These are phyloP conservation scores for Crotalus horridus DNA, from an alignment of 2,113 vertebrate genomes.

Conservation along the genomic window DNA sequence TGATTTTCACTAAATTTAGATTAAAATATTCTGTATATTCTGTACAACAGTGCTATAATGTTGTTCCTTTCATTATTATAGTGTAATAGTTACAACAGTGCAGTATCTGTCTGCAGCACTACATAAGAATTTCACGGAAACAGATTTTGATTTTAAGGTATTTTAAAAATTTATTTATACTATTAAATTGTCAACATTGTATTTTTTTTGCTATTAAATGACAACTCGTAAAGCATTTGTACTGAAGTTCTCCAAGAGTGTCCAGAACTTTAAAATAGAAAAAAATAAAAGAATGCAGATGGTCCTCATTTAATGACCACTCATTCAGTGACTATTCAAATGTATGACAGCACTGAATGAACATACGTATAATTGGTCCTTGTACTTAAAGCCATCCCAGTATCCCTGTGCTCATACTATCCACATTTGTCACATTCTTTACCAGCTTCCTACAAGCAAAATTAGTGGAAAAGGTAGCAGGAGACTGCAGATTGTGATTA, in stretches of 20 bases:
- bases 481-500: background rate
- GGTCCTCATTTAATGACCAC: background rate
- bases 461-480: background rate
- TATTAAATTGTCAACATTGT: slow-evolving; percentile 7
- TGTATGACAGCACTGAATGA: background rate
- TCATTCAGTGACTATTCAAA: background rate
- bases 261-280: background rate
- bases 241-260: slow-evolving; percentile 6
- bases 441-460: background rate
- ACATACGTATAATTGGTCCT: background rate
- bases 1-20: background rate
- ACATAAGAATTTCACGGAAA: slow-evolving; percentile 95
- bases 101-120: slow-evolving; percentile 91
- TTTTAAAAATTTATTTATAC: slow-evolving; percentile 10
- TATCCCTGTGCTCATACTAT: background rate
- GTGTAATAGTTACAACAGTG: slow-evolving; percentile 94
- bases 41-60: background rate
- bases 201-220: slow-evolving; percentile 25
- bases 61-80: slow-evolving; percentile 64
- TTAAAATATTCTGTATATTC: background rate
- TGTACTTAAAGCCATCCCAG: background rate
- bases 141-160: slow-evolving; percentile 98
- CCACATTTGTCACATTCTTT: background rate
- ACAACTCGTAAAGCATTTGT: slow-evolving; percentile 1
- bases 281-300: background rate